Evolutionary conservation across 2,113 vertebrate genomes (phyloP).

Genomic region (Tachysurus fulvidraco): DNA sequence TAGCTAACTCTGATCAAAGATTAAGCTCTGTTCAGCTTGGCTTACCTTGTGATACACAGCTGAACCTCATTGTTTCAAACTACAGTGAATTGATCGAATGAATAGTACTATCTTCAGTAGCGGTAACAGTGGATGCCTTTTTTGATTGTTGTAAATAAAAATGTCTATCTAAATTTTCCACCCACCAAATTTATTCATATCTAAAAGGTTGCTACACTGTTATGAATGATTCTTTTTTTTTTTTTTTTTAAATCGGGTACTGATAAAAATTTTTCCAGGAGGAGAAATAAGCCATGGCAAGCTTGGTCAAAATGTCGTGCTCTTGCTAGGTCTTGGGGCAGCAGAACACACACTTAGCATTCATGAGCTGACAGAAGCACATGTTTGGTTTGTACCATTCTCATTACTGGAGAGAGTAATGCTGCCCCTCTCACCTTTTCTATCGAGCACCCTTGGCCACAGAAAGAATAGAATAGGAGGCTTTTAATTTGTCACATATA

Average conservation of each 20-base stretch:
- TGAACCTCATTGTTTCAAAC: constrained; percentile 52
- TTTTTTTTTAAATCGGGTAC: background rate
- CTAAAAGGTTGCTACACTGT: constrained; percentile 53
- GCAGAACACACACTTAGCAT: background rate
- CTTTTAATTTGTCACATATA: too few species aligned
- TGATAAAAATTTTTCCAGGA: constrained; percentile 49
- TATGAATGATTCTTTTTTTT: constrained; percentile 41
- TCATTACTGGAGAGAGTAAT: background rate
- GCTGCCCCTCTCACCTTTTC: background rate
- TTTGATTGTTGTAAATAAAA: constrained; percentile 34
- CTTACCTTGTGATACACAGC: constrained; percentile 57
- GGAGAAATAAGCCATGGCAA: constrained; percentile 37
- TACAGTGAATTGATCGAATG: constrained; percentile 38
- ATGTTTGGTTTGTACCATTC: background rate
- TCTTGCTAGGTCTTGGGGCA: background rate
- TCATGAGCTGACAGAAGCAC: background rate
- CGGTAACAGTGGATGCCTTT: constrained; percentile 20
- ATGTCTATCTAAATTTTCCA: too few species aligned
- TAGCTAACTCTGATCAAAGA: constrained; percentile 69
- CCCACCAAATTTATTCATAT: constrained; percentile 52
- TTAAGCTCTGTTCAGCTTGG: constrained; percentile 63
- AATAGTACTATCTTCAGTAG: background rate
- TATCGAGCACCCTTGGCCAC: background rate
- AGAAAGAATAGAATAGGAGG: too few species aligned
- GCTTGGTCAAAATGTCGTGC: constrained; percentile 31